Base-by-base conservation (phyloP, 2,888 invertebrate genomes). In the Hesperia comma region DNA sequence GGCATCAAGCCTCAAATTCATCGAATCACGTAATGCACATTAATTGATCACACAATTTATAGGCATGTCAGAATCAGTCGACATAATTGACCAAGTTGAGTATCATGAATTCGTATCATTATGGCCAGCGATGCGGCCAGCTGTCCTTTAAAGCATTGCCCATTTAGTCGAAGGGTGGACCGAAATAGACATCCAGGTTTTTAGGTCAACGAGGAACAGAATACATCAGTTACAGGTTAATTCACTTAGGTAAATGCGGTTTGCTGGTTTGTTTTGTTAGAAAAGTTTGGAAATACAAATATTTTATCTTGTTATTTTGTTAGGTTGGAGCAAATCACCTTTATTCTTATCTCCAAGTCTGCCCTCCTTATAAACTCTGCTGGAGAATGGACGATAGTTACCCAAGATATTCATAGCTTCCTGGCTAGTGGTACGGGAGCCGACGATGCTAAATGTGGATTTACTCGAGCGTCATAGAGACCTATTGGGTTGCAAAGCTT, bases 131-230 rank as follows among this genome's bases (percentile, higher is more conserved):
- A 37, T 15, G 21, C 58, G 53, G 26, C 14, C 40, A 43, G 43
- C 53, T 58, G 53, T 53, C 64, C 58, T 60, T 66, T 54, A 66
- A 64, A 58, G 58, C 64, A 58, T 43, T 58, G 58, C 53, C 64
- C 53, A 66, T 66, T 66, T 60, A 57, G 55, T 3, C 51, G 61
- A 53, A 51, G 64, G 64, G 57, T 58, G 26, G 41, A 64, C 64
- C 12, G 58, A 66, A 66, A 66, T 60, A 66, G 64, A 66, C 53
- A 21, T 51, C 21, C 61, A 64, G 58, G 58, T 66, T 66, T 66
- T 66, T 66, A 58, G 58, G 64, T 66, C 64, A 66, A 66, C 53
- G 58, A 58, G 58, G 17, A 37, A 26, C 17, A 17, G 40, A 60
- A 58, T 32, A 53, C 21, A n/a, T 53, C 15, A 32, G 53, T 32